Evolutionary conservation across 1,140 invertebrate species (phyloP).

Genomic region (Drosophila pseudoananassae): DNA sequence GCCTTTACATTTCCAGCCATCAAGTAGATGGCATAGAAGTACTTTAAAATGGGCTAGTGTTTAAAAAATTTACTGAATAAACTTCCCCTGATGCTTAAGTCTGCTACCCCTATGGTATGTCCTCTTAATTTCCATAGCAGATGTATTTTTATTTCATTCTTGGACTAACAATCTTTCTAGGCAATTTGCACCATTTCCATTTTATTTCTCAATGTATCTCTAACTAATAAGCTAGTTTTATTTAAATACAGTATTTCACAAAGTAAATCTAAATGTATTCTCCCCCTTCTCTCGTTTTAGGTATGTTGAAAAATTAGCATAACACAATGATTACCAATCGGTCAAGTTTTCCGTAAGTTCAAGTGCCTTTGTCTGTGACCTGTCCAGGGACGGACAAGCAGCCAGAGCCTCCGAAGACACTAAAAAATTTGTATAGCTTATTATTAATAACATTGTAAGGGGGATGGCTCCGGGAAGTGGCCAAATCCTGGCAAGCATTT

Average conservation of each 20-base stretch:
- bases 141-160: too few relatives aligned
- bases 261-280: slow-evolving; percentile 39
- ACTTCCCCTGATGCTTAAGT: too few relatives aligned
- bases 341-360: slow-evolving; percentile 61
- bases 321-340: slow-evolving; percentile 42
- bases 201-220: neutral
- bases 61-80: too few relatives aligned
- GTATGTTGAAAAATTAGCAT: slow-evolving; percentile 72
- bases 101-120: too few relatives aligned
- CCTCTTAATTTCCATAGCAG: too few relatives aligned
- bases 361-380: slow-evolving; percentile 38
- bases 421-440: slow-evolving; percentile 83
- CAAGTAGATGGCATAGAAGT: neutral
- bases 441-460: slow-evolving; percentile 83
- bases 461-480: slow-evolving; percentile 72
- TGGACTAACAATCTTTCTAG: too few relatives aligned
- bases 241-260: slow-evolving; percentile 10
- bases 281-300: slow-evolving; percentile 57
- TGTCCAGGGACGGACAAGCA: slow-evolving; percentile 3
- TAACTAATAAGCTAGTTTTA: neutral
- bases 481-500: slow-evolving; percentile 82
- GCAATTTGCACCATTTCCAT: too few relatives aligned
- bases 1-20: neutral
- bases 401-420: slow-evolving; percentile 48
- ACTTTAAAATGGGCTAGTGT: too few relatives aligned